A percentile compares a stretch with the other conserved stretches of the same genome.
These are phyloP conservation scores for Drosophila nr. medialis DNA, from an alignment of 2,888 invertebrate genomes.

Conservation along the genomic window DNA sequence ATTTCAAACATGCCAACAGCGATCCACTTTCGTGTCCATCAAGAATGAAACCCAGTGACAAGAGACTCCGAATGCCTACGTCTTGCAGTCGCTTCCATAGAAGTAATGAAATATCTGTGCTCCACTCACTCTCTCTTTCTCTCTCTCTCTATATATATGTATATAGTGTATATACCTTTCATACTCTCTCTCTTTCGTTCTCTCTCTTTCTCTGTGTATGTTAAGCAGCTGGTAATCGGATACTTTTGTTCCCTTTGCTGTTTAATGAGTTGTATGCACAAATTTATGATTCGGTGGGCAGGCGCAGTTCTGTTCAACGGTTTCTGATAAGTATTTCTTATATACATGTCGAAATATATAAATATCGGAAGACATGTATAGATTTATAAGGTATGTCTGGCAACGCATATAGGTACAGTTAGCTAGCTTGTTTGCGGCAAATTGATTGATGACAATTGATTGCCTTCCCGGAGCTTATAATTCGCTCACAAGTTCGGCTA, in stretches of 20 bases:
- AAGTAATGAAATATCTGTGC: slow-evolving; percentile 52
- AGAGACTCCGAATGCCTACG: slow-evolving; percentile 11
- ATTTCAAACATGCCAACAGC: slow-evolving; percentile 78
- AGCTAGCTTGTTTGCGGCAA: slow-evolving; percentile 27
- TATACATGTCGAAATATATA: not conserved
- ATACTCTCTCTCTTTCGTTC: not conserved
- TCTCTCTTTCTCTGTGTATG: slow-evolving; percentile 10
- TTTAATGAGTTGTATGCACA: slow-evolving; percentile 82
- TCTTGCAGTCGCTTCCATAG: slow-evolving; percentile 51
- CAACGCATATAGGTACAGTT: slow-evolving; percentile 39
- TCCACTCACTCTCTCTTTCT: slow-evolving; percentile 2
- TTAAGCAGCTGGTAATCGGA: slow-evolving; percentile 61
- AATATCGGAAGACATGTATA: not conserved
- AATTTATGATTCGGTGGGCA: slow-evolving; percentile 81
- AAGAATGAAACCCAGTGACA: slow-evolving; percentile 41
- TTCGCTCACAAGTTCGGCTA: slow-evolving; percentile 62
- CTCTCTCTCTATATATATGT: slow-evolving; percentile 1
- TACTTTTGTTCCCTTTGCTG: slow-evolving; percentile 78
- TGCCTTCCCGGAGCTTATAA: slow-evolving; percentile 48
- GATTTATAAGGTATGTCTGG: slow-evolving; percentile 15
- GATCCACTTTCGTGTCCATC: slow-evolving; percentile 79
- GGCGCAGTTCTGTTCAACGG: slow-evolving; percentile 79
- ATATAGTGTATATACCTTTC: not conserved
- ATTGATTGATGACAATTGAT: slow-evolving; percentile 74
- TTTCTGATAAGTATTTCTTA: slow-evolving; percentile 25